Conservation (phyloP, 2,113 vertebrate genomes). For the Trogon melanurus region DNA sequence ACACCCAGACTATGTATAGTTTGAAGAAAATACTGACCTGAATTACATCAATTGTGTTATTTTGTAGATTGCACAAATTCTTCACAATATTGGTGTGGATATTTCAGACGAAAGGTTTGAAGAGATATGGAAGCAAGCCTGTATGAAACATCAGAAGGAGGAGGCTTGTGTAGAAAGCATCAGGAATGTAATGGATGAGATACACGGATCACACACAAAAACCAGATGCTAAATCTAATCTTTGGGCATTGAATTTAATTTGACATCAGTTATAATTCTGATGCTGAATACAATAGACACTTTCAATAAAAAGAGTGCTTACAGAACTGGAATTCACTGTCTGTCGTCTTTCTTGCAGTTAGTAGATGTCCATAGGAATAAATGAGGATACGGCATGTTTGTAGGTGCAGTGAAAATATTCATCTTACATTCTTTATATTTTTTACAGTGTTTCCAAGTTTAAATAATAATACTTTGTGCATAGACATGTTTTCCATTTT, state of each 20-base stretch:
- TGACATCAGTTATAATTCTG: neutral
- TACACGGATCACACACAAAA: constrained; percentile 51
- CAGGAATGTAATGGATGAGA: constrained; percentile 76
- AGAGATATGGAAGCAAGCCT: constrained; percentile 84
- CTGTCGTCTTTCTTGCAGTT: neutral
- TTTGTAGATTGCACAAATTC: constrained; percentile 83
- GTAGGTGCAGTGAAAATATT: neutral
- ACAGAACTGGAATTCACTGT: neutral
- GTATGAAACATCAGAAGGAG: constrained; percentile 75
- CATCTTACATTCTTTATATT: neutral
- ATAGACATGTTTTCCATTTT: neutral
- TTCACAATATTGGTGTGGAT: constrained; percentile 78
- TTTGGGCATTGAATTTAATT: neutral
- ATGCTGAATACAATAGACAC: neutral
- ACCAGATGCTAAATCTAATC: neutral
- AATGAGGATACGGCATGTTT: neutral
- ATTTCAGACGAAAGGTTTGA: constrained; percentile 83
- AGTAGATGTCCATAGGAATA: neutral
- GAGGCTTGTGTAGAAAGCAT: constrained; percentile 85
- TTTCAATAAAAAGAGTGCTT: neutral
- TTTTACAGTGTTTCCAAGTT: neutral
- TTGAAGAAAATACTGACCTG: neutral
- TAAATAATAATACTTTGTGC: neutral
- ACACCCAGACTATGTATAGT: neutral
- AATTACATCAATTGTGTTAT: neutral